phyloP scores from a whole-genome alignment of 2,888 invertebrate species.

The Leptopilina syphax region DNA sequence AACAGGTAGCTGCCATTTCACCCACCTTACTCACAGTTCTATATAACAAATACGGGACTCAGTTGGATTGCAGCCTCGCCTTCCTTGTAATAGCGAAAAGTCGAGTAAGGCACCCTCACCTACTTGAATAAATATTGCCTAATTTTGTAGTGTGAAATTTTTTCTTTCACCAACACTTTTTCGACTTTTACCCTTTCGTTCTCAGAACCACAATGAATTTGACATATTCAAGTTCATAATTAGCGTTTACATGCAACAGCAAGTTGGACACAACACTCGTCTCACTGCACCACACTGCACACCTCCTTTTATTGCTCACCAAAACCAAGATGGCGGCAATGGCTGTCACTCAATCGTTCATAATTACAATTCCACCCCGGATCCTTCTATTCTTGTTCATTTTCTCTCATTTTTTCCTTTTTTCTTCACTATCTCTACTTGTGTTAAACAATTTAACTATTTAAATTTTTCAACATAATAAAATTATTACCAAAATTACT shows the following conservation, averaged over 20 bases:
- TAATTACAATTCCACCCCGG: background rate
- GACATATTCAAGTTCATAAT: slow-evolving; percentile 27
- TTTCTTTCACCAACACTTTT: slow-evolving; percentile 1
- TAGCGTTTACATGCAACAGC: slow-evolving; percentile 12
- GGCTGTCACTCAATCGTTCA: slow-evolving; percentile 47
- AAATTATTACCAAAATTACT: background rate
- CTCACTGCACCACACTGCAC: slow-evolving; percentile 17
- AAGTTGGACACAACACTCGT: slow-evolving; percentile 3
- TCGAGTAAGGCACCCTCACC: slow-evolving; percentile 66
- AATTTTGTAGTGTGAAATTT: background rate
- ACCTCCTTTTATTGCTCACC: slow-evolving; percentile 15
- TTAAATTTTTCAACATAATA: no score
- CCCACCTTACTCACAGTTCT: slow-evolving; percentile 60
- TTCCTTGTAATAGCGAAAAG: slow-evolving; percentile 50
- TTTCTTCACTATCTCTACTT: background rate
- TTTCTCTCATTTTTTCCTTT: background rate
- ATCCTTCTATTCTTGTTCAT: no score
- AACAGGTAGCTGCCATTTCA: slow-evolving; percentile 45
- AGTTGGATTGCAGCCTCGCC: slow-evolving; percentile 62
- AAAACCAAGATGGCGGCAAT: slow-evolving; percentile 62
- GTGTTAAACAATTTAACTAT: no score
- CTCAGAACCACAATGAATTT: slow-evolving; percentile 24
- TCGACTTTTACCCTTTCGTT: slow-evolving; percentile 8
- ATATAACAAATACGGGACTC: slow-evolving; percentile 60
- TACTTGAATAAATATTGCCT: slow-evolving; percentile 54